Base-by-base conservation (phyloP, 2,888 invertebrate species). In the Pherbina coryleti region DNA sequence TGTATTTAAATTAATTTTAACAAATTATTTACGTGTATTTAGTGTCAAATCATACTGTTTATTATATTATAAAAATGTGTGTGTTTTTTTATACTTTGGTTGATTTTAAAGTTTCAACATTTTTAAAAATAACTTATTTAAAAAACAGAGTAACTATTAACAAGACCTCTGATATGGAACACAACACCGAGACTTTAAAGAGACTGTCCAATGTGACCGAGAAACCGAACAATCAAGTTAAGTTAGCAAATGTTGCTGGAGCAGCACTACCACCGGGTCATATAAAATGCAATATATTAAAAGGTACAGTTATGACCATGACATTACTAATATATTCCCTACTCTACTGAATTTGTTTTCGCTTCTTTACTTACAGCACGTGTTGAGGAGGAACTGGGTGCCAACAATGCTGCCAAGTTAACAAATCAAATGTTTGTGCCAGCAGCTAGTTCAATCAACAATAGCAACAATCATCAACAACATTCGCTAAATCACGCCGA, bases 251-350 rank as follows among this genome's bases (percentile, higher is more conserved):
- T 82, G 90, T 92, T 62, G 92, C 92, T 53, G 92, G 91, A 34
- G 78, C 78, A 28, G 81, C 80, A 28, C 92, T 97, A 78, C 97
- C 97, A 66, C 96, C 96, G 9, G 96, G 97, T 81, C 96, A 97
- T 87, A 92, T 98, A 80, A 98, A 98, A 90, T 98, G 98, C 90
- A 98, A 96, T 91, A 97, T 98, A 88, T 91, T 98, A 75, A 98
- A 98, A 92, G 96, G 96, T 90, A 92, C 92, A 84, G 8, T 14
- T 22, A n/a, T n/a, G n/a, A n/a, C n/a, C n/a, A n/a, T n/a, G n/a
- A n/a, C n/a, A n/a, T n/a, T n/a, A n/a, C n/a, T n/a, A n/a, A n/a
- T n/a, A n/a, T n/a, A n/a, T n/a, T n/a, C 11, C 34, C 34, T 64
- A 17, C 17, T 34, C 17, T 4, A 64, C 1, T 34, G 8, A n/a